Evolutionary conservation across 2,113 vertebrate species (phyloP).

Genomic region (Bombycilla garrulus): DNA sequence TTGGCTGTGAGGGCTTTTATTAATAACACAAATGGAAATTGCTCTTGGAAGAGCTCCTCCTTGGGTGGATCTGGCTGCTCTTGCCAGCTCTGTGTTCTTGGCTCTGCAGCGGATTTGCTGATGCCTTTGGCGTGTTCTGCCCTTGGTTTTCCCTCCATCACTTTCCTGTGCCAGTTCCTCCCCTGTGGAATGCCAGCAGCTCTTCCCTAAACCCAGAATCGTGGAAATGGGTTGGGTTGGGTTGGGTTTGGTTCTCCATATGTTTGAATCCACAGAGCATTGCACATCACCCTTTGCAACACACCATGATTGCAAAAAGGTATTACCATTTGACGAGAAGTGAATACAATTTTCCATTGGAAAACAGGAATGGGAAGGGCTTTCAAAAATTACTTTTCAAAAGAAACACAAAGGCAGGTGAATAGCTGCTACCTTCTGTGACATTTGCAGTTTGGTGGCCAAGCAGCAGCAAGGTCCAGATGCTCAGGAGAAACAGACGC

Average conservation of each 20-base stretch:
- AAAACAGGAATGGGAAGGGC: neutral
- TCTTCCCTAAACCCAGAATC: neutral
- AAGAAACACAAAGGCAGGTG: neutral
- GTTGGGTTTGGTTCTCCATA: rapidly evolving
- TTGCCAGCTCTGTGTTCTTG: constrained; percentile 32
- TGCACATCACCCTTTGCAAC: neutral
- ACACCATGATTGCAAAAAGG: rapidly evolving
- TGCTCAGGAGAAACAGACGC: neutral
- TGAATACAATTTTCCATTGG: rapidly evolving
- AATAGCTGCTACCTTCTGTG: neutral
- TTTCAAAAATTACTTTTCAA: neutral
- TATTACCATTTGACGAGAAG: neutral
- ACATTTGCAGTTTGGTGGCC: neutral
- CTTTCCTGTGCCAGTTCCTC: neutral
- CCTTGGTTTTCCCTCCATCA: neutral
- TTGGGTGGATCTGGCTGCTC: neutral
- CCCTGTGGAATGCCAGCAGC: neutral
- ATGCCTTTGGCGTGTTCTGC: neutral
- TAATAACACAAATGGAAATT: constrained; percentile 60
- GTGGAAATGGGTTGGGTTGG: neutral
- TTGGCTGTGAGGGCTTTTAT: constrained; percentile 56
- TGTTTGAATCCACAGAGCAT: neutral
- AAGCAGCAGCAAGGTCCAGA: neutral
- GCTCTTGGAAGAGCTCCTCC: constrained; percentile 9
- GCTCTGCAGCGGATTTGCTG: neutral